These are phyloP conservation scores for Mormyrus proboscirostris DNA, from an alignment of 2,797 vertebrate species.

Conservation along the genomic window DNA sequence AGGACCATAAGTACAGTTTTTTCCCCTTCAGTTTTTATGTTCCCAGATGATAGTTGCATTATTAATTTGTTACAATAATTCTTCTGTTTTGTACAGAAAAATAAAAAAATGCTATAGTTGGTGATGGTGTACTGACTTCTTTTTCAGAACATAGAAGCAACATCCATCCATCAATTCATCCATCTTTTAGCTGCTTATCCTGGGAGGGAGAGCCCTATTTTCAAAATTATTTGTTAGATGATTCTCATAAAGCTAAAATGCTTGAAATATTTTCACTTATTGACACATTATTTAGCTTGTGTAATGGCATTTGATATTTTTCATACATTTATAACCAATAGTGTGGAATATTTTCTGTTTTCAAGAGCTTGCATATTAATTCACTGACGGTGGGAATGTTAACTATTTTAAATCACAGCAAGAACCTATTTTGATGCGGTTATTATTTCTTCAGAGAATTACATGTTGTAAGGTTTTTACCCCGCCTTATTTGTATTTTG, in stretches of 20 bases:
- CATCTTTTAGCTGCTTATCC: neutral
- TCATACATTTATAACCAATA: neutral
- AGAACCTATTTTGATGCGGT: neutral
- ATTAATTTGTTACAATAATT: slow-evolving; percentile 20
- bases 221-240: neutral
- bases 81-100: slow-evolving; percentile 35
- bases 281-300: neutral
- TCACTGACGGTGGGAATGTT: neutral
- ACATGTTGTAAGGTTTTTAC: neutral
- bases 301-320: neutral
- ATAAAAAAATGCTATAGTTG: slow-evolving; percentile 26
- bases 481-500: neutral
- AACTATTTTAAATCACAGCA: neutral
- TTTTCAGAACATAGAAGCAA: neutral
- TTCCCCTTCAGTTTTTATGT: slow-evolving; percentile 12
- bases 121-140: neutral
- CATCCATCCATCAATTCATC: neutral
- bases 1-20: neutral
- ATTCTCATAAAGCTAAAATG: neutral
- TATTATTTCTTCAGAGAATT: neutral
- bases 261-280: neutral
- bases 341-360: neutral
- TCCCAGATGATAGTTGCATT: slow-evolving; percentile 9
- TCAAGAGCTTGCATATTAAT: neutral
- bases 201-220: neutral